Conservation (phyloP, 92 coral and sea anemone species). For the Zoanthus gigantus region DNA sequence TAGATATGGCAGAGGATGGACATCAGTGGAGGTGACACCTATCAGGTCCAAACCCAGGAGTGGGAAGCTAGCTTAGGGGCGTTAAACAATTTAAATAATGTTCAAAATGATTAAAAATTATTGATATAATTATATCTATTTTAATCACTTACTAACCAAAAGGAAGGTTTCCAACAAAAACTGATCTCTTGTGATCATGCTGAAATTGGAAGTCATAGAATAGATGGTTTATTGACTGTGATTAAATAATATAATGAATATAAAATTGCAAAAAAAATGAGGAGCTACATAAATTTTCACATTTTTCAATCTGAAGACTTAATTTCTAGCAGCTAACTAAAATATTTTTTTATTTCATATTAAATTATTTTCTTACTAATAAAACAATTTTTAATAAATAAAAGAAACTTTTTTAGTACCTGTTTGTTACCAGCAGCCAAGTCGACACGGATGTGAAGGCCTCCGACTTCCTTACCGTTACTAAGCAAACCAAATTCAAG, state of each 20-base stretch:
- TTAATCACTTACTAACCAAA: slow-evolving; percentile 75
- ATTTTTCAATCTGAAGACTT: too few relatives aligned
- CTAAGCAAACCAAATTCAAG: slow-evolving; percentile 41
- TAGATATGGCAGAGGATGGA: too few relatives aligned
- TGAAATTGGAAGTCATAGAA: slow-evolving; percentile 10
- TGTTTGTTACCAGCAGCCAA: slow-evolving; percentile 67
- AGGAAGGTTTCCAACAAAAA: slow-evolving; percentile 95
- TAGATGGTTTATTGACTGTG: background rate
- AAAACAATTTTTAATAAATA: background rate
- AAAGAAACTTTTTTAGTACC: background rate
- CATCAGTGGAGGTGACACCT: too few relatives aligned
- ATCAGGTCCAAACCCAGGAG: too few relatives aligned
- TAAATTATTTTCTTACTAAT: too few relatives aligned
- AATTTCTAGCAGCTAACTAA: too few relatives aligned
- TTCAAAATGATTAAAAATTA: too few relatives aligned
- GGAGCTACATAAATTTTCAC: too few relatives aligned
- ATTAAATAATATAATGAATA: background rate
- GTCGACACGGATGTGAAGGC: slow-evolving; percentile 91
- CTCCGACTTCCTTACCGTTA: slow-evolving; percentile 86
- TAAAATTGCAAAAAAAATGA: background rate
- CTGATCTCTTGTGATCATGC: slow-evolving; percentile 92
- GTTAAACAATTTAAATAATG: too few relatives aligned
- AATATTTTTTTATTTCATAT: too few relatives aligned
- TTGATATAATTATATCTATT: background rate
- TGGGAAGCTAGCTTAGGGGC: too few relatives aligned